Percentiles rank a stretch among this genome's conserved stretches.
phyloP scores from a whole-genome alignment of 2,113 vertebrate genomes.

The Probosciger aterrimus region DNA sequence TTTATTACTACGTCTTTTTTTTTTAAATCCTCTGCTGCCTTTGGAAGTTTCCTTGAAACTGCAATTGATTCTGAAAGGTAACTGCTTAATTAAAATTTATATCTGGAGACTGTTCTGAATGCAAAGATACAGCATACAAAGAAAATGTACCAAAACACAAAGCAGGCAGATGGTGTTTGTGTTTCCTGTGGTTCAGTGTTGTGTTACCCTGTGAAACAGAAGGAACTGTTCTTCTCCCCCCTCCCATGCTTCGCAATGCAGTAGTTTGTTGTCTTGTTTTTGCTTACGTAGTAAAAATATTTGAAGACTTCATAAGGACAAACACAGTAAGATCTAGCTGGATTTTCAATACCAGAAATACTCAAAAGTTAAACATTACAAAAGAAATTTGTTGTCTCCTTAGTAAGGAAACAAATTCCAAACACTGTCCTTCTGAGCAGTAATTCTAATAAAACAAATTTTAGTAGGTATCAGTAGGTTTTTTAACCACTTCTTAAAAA shows the following conservation, averaged over 20 bases:
- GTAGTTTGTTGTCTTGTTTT: neutral
- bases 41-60: conserved; percentile 72
- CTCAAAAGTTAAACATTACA: neutral
- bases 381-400: neutral
- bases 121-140: conserved; percentile 48
- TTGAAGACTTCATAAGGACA: neutral
- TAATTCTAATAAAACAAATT: neutral
- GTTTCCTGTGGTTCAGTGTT: conserved; percentile 29
- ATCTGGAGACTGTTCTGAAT: neutral
- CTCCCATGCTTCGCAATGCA: neutral
- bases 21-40: conserved; percentile 74
- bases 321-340: neutral
- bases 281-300: neutral
- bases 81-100: conserved; percentile 45
- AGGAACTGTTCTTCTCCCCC: neutral
- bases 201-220: neutral
- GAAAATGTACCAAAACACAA: neutral
- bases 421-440: neutral
- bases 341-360: neutral
- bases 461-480: neutral
- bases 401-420: neutral
- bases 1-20: conserved; percentile 60
- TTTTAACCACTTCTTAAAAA: neutral
- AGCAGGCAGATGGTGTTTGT: conserved; percentile 44
- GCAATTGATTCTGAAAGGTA: conserved; percentile 71